Base-by-base conservation (phyloP, 2,888 invertebrate genomes). In the Chelonus formosanus region DNA sequence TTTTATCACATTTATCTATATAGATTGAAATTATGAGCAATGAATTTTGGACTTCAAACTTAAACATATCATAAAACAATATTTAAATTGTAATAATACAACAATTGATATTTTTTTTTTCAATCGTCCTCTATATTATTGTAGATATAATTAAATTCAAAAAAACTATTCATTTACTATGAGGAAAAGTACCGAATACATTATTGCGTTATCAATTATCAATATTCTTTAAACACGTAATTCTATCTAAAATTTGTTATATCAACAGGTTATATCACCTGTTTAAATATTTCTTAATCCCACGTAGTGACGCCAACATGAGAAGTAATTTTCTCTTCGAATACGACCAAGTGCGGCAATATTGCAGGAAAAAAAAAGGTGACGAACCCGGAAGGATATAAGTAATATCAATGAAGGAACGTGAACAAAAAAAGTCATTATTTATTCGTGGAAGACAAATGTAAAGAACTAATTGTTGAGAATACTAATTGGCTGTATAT, bases 341-440 rank as follows among this genome's bases (percentile, higher is more conserved):
- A 57, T 31, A 20, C 57, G 57, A 44, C 47, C 53, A 56, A 53
- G 66, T 52, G 48, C 31, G 66, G 54, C 35, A 52, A 34, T 32
- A 34, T 7, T 54, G 48, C 52, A 63, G 57, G 59, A 62, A 67
- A 66, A 61, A 72, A 71, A 67, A 70, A 71, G 70, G 70, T 68
- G 71, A 61, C 67, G 68, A 70, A 70, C 68, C 70, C 70, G 68
- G 71, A 71, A 72, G 69, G 67, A 68, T 67, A 62, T 61, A 58
- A 44, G 56, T 69, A 65, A 65, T 64, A 70, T 61, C 65, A 68
- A 65, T 69, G 65, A 61, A 20, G 20, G 20, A 20, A 20, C 20
- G 20, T 20, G 20, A 20, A 2, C 20, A 20, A 20, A 20, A 20
- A 20, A 20, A 20, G 20, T 20, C n/a, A 20, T 20, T 20, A 20